Percentiles rank a stretch among this genome's conserved stretches.
phyloP scores from a whole-genome alignment of 2,888 invertebrate species.

The Xanthorhoe designata region DNA sequence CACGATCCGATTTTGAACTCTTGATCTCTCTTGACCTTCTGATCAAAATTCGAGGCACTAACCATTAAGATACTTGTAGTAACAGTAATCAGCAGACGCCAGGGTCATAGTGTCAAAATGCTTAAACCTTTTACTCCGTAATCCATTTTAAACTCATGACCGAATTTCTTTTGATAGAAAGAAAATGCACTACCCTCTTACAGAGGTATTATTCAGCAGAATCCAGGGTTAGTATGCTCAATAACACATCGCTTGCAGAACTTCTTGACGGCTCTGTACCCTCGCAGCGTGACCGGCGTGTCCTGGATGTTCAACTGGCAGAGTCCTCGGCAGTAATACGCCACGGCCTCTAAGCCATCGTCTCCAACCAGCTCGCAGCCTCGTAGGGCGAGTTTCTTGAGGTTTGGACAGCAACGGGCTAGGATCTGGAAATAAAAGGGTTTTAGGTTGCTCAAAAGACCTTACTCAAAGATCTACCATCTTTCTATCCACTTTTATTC shows the following conservation, averaged over 20 bases:
- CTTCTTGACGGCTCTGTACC: slow-evolving; percentile 96
- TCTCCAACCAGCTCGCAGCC: slow-evolving; percentile 97
- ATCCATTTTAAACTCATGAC: too few relatives aligned
- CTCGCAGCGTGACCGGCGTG: slow-evolving; percentile 95
- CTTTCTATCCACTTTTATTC: too few relatives aligned
- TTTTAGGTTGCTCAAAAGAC: not conserved
- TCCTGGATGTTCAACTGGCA: slow-evolving; percentile 97
- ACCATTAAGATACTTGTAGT: too few relatives aligned
- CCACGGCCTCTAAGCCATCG: slow-evolving; percentile 92
- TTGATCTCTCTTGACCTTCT: too few relatives aligned
- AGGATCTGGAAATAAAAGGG: slow-evolving; percentile 87
- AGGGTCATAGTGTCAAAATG: too few relatives aligned
- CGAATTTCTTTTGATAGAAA: too few relatives aligned
- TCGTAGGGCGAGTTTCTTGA: slow-evolving; percentile 95
- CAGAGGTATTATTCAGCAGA: slow-evolving; percentile 84
- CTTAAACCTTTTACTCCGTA: too few relatives aligned
- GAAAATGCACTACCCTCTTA: too few relatives aligned
- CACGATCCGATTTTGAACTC: too few relatives aligned
- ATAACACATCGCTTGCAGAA: slow-evolving; percentile 97
- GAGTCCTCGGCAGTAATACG: slow-evolving; percentile 95
- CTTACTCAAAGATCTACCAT: too few relatives aligned
- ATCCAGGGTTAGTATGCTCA: slow-evolving; percentile 97
- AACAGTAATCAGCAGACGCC: too few relatives aligned
- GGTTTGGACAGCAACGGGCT: slow-evolving; percentile 95
- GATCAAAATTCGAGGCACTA: too few relatives aligned